Base-by-base conservation (phyloP, 1,140 invertebrate species). In the Drosophila insularis region DNA sequence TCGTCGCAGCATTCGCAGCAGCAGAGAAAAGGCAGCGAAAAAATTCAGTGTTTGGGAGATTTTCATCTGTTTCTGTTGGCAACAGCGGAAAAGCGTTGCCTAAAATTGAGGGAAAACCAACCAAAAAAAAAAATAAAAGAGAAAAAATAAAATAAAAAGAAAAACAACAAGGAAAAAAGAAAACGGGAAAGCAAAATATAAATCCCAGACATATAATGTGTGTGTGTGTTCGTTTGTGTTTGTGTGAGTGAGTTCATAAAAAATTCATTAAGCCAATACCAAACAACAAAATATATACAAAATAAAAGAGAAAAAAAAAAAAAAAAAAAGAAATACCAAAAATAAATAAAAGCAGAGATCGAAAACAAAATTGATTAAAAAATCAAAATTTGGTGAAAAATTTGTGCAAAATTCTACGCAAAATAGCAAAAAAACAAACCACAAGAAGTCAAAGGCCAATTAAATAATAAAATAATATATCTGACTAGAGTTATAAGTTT, bases 211-310 rank as follows among this genome's bases (percentile, higher is more conserved):
- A 50, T 50, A 50, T 50, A 21, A 50, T 50, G 17, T 50, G 43
- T 50, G 43, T 50, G 43, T 50, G 43, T 50, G 43, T 50, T n/a
- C 43, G 43, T 21, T 50, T 50, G 70, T 60, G 66, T 58, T 35
- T n/a, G 54, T 59, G 40, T 46, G 54, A 31, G 32, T 11, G 67
- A 73, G 63, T 80, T 86, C 78, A 85, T 85, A 81, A 81, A 85
- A 85, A 73, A 85, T 85, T 85, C 81, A 85, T 87, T 82, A 86
- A 70, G 67, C 70, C 43, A 50, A 50, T 81, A 85, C 75, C 60
- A 73, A 68, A 63, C 46, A 75, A 63, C 68, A 63, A 68, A 75
- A 75, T 61, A 75, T 76, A 63, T 63, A 69, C 35, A 68, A 61
- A 67, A 66, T 27, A 27, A 61, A 60, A 69, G 39, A n/a, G 63